Percentiles rank a stretch among this genome's conserved stretches.
Conservation (phyloP, 2,113 vertebrate species). For the Rhipidura dahli region DNA sequence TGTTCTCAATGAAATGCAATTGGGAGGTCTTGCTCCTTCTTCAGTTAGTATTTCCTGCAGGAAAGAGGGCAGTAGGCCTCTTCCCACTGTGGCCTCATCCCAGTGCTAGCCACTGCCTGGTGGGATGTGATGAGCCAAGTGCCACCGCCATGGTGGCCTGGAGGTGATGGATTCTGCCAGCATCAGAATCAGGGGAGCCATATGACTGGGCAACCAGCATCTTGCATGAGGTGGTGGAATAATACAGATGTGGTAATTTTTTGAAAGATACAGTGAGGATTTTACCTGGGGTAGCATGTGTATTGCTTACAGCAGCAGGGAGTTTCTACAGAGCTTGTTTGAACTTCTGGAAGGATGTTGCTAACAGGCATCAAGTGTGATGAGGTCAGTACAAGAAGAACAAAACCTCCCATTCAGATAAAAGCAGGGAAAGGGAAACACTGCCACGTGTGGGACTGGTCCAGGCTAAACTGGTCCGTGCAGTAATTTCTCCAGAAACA, state of each 20-base stretch:
- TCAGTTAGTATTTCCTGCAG: background rate
- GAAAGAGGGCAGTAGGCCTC: background rate
- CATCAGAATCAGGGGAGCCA: background rate
- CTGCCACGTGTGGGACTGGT: background rate
- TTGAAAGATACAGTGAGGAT: background rate
- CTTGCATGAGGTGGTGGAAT: background rate
- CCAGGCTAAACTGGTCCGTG: background rate
- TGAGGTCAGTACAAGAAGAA: background rate
- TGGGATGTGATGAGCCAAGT: background rate
- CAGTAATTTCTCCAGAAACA: background rate
- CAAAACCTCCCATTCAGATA: constrained; percentile 3
- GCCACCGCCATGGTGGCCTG: accelerated
- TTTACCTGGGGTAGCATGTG: background rate
- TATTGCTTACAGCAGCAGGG: background rate
- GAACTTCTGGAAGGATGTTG: background rate
- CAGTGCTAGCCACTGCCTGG: background rate
- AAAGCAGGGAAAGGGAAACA: background rate
- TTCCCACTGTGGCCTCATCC: too few species aligned
- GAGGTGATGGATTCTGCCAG: background rate
- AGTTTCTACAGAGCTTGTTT: background rate
- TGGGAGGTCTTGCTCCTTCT: background rate
- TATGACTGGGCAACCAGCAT: accelerated
- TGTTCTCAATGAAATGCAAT: background rate
- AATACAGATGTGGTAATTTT: background rate
- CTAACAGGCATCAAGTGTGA: background rate